These are phyloP conservation scores for Clarias platycephalus DNA, from an alignment of 2,797 vertebrate species.

Conservation along the genomic window DNA sequence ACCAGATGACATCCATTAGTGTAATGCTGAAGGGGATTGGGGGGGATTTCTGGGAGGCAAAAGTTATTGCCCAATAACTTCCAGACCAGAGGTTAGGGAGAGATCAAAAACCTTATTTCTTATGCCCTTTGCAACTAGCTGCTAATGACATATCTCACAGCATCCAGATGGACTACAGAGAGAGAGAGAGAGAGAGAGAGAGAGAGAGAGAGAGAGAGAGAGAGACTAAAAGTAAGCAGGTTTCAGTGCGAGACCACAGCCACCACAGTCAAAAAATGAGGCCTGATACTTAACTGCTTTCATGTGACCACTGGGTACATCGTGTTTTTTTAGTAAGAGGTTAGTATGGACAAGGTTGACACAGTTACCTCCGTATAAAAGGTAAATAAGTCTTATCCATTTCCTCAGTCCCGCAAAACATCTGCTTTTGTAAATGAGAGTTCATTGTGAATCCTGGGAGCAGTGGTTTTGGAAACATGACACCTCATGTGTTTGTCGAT, in stretches of 20 bases:
- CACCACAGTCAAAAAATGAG: slow-evolving; percentile 44
- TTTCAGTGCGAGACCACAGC: slow-evolving; percentile 19
- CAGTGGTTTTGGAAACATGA: background rate
- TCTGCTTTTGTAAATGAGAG: background rate
- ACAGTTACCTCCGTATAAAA: slow-evolving; percentile 5
- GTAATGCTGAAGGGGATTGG: slow-evolving; percentile 50
- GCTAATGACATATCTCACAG: slow-evolving; percentile 58
- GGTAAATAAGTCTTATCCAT: slow-evolving; percentile 18
- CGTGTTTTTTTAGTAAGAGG: background rate
- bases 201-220: slow-evolving; percentile 26
- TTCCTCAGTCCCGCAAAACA: background rate
- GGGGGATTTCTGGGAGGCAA: slow-evolving; percentile 51
- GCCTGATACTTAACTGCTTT: background rate
- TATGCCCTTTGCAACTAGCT: slow-evolving; percentile 57
- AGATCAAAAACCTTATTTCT: slow-evolving; percentile 61
- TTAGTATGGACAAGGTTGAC: background rate
- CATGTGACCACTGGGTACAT: background rate
- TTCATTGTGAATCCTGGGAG: background rate
- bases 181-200: background rate
- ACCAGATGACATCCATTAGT: slow-evolving; percentile 68
- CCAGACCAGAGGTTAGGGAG: slow-evolving; percentile 62
- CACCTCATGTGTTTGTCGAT: background rate
- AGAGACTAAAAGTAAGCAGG: slow-evolving; percentile 28
- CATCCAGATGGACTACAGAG: slow-evolving; percentile 57
- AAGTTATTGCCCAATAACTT: slow-evolving; percentile 65